These are phyloP conservation scores for Cirrhinus molitorella DNA, from an alignment of 2,797 vertebrate genomes.

Conservation along the genomic window DNA sequence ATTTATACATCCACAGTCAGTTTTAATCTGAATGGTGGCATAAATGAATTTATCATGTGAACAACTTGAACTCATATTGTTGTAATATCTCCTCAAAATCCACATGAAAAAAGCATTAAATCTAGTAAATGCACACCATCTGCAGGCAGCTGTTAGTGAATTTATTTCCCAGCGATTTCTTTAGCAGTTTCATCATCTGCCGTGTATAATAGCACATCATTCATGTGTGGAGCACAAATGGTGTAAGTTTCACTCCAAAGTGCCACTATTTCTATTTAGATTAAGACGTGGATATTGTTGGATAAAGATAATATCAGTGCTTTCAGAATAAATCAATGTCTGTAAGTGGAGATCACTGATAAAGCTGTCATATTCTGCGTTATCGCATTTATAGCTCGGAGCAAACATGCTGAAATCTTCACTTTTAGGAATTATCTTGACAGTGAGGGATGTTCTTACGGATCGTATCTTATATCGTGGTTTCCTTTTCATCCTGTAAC, in stretches of 20 bases:
- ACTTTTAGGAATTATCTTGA: background rate
- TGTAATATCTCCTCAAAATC: background rate
- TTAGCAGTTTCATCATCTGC: no score
- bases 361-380: background rate
- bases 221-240: background rate
- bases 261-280: background rate
- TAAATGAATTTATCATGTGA: background rate
- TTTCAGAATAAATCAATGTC: constrained; percentile 6
- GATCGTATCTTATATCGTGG: background rate
- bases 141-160: background rate
- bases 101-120: no score
- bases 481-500: constrained; percentile 1
- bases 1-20: background rate
- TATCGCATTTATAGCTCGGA: background rate
- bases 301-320: constrained; percentile 8
- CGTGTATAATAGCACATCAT: background rate
- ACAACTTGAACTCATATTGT: background rate
- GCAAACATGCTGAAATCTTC: background rate
- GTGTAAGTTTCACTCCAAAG: background rate
- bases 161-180: background rate
- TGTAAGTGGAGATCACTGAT: constrained; percentile 6
- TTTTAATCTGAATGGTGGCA: background rate
- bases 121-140: background rate
- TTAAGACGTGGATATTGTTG: background rate
- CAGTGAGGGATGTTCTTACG: background rate